Evolutionary conservation across 2,797 vertebrate species (phyloP).

Genomic region (Dendrocincla fuliginosa): DNA sequence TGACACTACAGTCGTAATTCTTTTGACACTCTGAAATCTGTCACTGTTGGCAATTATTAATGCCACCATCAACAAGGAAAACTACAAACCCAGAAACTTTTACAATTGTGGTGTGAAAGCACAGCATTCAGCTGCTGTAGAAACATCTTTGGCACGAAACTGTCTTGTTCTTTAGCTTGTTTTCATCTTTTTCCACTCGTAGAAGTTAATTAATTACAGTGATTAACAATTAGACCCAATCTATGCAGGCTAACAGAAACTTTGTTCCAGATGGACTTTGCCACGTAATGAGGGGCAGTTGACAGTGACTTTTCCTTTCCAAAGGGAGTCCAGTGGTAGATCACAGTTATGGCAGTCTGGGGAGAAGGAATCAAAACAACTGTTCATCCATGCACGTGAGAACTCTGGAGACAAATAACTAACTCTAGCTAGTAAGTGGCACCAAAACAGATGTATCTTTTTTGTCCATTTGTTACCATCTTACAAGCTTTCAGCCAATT

Average conservation of each 20-base stretch:
- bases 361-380: background rate
- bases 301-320: background rate
- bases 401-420: background rate
- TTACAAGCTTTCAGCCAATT: background rate
- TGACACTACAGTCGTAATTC: conserved; percentile 8
- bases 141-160: background rate
- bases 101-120: background rate
- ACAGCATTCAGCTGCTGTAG: background rate
- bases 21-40: conserved; percentile 10
- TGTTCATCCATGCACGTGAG: background rate
- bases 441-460: background rate
- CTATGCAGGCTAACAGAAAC: background rate
- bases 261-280: background rate
- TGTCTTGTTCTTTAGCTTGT: background rate
- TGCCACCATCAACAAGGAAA: background rate
- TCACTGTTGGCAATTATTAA: conserved; percentile 3
- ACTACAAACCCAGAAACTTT: background rate
- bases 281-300: background rate
- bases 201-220: background rate
- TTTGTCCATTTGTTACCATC: background rate
- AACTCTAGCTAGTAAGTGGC: background rate
- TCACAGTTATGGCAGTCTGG: background rate
- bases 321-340: background rate
- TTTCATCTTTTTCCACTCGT: background rate
- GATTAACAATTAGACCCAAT: background rate